Percentiles rank a stretch among this genome's conserved stretches.
Conservation (phyloP, 2,113 vertebrate species). For the Perognathus longimembris region DNA sequence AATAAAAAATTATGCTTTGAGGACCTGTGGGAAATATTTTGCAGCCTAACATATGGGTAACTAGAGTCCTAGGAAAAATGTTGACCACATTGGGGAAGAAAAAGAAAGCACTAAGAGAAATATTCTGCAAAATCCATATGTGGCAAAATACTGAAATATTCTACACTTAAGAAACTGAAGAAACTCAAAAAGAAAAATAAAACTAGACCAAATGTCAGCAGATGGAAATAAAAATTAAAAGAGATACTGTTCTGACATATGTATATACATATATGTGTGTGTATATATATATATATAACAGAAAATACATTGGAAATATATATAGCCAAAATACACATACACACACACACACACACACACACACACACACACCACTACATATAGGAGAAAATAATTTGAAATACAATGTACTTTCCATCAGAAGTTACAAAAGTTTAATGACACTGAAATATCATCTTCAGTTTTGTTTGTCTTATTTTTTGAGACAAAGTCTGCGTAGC, state of each 20-base stretch:
- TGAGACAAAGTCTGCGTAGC: too few species aligned
- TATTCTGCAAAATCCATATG: neutral
- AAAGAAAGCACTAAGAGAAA: constrained; percentile 15
- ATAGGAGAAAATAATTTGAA: neutral
- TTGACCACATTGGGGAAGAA: neutral
- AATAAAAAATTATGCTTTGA: neutral
- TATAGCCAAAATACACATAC: too few species aligned
- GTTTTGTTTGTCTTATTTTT: too few species aligned
- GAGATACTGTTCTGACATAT: too few species aligned
- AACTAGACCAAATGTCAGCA: neutral
- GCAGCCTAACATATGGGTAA: neutral
- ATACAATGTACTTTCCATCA: neutral
- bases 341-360: neutral
- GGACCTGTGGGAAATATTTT: neutral
- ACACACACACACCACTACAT: neutral
- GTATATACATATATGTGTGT: too few species aligned
- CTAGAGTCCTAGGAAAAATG: neutral
- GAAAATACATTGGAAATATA: too few species aligned
- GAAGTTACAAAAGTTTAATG: neutral
- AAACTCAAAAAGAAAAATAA: neutral
- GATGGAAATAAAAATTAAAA: constrained; percentile 8
- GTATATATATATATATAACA: too few species aligned
- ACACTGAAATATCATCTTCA: neutral
- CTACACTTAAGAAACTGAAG: neutral
- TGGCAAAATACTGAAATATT: too few species aligned